These are phyloP conservation scores for Strigamia transsilvanica DNA, from an alignment of 2,888 invertebrate species.

Conservation along the genomic window DNA sequence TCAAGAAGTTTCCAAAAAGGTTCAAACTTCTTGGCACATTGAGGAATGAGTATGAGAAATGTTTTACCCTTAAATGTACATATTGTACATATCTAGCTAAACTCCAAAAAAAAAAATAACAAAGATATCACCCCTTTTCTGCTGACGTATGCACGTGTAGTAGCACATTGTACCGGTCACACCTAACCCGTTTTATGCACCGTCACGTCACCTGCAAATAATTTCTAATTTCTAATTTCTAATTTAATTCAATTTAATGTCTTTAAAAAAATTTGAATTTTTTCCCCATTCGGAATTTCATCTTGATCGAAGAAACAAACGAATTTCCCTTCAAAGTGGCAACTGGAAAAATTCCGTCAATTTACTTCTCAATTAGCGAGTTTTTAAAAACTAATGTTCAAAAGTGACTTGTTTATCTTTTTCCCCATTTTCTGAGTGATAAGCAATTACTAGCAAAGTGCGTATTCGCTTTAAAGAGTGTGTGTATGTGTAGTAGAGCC, in stretches of 20 bases:
- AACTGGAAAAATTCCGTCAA: constrained; percentile 2
- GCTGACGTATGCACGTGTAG: constrained; percentile 12
- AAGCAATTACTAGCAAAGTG: constrained; percentile 35
- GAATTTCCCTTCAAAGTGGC: not conserved
- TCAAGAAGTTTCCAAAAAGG: not conserved
- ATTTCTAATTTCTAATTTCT: not conserved
- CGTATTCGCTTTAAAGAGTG: constrained; percentile 35
- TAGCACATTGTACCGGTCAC: constrained; percentile 33
- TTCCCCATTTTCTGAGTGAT: not conserved
- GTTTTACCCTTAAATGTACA: constrained; percentile 29
- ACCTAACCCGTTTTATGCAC: constrained; percentile 22
- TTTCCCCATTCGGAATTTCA: constrained; percentile 40
- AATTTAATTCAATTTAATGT: not conserved
- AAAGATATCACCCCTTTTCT: constrained; percentile 37
- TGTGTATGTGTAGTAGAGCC: constrained; percentile 30
- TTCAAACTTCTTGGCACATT: constrained; percentile 21
- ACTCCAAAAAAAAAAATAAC: not conserved
- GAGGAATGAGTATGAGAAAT: constrained; percentile 36
- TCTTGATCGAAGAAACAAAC: not conserved
- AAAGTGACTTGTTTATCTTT: not conserved
- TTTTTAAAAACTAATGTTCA: not conserved
- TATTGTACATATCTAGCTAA: constrained; percentile 43
- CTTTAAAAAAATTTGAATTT: not conserved
- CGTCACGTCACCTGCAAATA: not conserved
- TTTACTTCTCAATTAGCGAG: not conserved